Percentiles rank a stretch among this genome's conserved stretches.
Evolutionary conservation across 2,797 vertebrate genomes (phyloP).

Genomic region (Chiroxiphia lanceolata): DNA sequence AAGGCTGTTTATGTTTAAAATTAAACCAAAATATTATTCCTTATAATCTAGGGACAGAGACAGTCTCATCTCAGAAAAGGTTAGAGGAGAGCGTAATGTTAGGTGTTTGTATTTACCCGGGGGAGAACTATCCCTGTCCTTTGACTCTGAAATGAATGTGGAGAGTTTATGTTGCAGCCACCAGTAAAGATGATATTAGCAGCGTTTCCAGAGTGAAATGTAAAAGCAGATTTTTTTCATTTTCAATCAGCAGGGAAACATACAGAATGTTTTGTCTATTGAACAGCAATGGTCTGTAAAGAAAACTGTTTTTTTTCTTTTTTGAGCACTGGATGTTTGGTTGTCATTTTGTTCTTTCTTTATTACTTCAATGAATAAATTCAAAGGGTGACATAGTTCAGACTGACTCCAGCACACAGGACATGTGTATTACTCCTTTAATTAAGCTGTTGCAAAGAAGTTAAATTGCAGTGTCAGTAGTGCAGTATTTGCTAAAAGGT

Average conservation of each 20-base stretch:
- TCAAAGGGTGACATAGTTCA: neutral
- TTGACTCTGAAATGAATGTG: neutral
- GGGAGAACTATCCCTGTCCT: neutral
- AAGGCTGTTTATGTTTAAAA: neutral
- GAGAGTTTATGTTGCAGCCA: neutral
- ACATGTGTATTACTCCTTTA: neutral
- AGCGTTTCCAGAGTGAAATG: neutral
- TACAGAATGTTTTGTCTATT: neutral
- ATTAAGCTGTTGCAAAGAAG: neutral
- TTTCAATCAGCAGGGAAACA: neutral
- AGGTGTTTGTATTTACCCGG: neutral
- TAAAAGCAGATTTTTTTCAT: neutral
- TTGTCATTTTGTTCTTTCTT: neutral
- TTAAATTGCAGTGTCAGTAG: neutral
- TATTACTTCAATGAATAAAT: neutral
- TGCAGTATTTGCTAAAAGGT: neutral
- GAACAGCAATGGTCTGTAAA: neutral
- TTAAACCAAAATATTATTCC: neutral
- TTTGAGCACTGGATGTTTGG: neutral
- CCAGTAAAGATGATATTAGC: neutral
- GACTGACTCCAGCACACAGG: neutral
- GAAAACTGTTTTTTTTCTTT: neutral
- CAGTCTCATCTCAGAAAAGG: neutral
- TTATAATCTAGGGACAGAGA: neutral
- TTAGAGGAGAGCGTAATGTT: neutral